These are phyloP conservation scores for Proisotoma minuta DNA, from an alignment of 2,888 invertebrate genomes.

Conservation along the genomic window DNA sequence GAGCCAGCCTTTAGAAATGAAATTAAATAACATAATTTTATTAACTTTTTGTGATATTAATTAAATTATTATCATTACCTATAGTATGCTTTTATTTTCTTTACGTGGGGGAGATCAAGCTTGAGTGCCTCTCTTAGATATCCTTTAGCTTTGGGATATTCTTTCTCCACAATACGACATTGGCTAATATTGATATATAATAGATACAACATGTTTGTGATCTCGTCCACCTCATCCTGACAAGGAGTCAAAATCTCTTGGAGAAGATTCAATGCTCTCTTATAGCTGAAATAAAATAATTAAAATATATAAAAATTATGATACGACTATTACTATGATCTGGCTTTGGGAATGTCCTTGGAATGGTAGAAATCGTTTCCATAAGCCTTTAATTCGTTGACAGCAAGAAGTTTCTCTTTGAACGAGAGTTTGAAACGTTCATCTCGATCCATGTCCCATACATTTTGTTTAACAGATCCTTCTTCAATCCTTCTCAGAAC, in stretches of 20 bases:
- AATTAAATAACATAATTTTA: not conserved
- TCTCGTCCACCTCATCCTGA: constrained; percentile 58
- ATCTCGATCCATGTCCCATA: not conserved
- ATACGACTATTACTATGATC: not conserved
- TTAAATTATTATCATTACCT: constrained; percentile 13
- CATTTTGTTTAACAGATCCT: not conserved
- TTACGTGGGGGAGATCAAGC: constrained; percentile 40
- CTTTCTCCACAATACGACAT: constrained; percentile 62
- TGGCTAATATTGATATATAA: constrained; percentile 67
- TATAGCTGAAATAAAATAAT: constrained; percentile 14
- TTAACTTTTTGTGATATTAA: not conserved
- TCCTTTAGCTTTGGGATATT: constrained; percentile 61
- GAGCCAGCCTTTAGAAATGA: constrained; percentile 16
- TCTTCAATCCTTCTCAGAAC: constrained; percentile 1
- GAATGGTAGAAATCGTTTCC: constrained; percentile 16
- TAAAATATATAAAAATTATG: not conserved
- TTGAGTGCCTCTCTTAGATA: constrained; percentile 59
- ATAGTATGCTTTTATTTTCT: constrained; percentile 27
- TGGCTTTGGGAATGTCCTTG: not conserved
- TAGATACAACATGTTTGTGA: constrained; percentile 61
- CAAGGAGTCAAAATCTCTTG: constrained; percentile 51
- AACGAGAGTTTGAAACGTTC: constrained; percentile 13
- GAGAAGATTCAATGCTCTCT: not conserved
- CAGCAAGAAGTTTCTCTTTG: not conserved
- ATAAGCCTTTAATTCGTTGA: constrained; percentile 10